phyloP scores from a whole-genome alignment of 2,888 invertebrate species.

The Himalopsyche tibetana region DNA sequence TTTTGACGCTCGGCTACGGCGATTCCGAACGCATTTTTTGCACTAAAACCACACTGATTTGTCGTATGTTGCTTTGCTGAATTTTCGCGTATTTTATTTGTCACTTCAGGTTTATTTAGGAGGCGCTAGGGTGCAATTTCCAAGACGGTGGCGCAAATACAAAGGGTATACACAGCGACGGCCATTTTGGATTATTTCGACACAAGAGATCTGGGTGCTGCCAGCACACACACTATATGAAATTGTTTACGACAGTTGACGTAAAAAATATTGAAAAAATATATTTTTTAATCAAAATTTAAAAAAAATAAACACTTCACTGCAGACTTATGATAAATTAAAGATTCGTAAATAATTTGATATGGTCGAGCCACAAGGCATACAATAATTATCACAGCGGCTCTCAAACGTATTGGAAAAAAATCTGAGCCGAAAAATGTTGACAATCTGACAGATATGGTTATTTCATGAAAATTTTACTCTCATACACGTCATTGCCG shows the following conservation, averaged over 20 bases:
- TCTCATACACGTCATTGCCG: too few relatives aligned
- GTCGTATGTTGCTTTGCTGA: not conserved
- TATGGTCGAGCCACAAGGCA: too few relatives aligned
- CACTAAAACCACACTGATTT: not conserved
- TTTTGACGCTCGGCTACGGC: not conserved
- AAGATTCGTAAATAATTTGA: too few relatives aligned
- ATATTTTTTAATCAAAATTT: too few relatives aligned
- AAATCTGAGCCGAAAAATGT: too few relatives aligned
- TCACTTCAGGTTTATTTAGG: not conserved
- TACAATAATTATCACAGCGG: too few relatives aligned
- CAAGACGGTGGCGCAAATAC: not conserved
- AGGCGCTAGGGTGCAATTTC: not conserved
- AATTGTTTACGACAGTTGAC: not conserved
- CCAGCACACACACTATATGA: not conserved
- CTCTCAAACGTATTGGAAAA: too few relatives aligned
- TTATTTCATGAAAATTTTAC: too few relatives aligned
- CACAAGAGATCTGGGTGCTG: not conserved
- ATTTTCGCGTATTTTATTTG: not conserved
- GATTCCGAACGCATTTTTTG: not conserved
- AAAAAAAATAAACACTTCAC: too few relatives aligned
- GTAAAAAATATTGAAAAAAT: not conserved
- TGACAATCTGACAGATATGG: too few relatives aligned
- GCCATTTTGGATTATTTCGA: slow-evolving; percentile 42
- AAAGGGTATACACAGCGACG: slow-evolving; percentile 31
- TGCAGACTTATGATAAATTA: too few relatives aligned